These are phyloP conservation scores for Ancistrus triradiatus DNA, from an alignment of 2,113 vertebrate species.

Conservation along the genomic window DNA sequence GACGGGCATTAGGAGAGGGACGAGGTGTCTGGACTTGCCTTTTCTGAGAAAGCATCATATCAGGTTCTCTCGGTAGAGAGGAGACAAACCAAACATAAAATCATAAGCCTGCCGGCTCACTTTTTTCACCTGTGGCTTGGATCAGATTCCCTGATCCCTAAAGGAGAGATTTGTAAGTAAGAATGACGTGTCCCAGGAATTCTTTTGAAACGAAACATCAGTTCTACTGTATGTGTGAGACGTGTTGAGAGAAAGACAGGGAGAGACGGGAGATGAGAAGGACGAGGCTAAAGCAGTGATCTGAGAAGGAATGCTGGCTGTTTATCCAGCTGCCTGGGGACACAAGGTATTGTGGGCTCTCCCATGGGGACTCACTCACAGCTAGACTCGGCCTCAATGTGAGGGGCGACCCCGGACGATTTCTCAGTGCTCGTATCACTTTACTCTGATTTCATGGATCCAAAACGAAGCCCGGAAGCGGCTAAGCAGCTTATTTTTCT, in stretches of 20 bases:
- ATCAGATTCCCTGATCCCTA: background rate
- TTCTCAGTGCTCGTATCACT: too few species aligned
- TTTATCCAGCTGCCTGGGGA: constrained; percentile 20
- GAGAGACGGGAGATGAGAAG: background rate
- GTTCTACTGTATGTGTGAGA: constrained; percentile 1
- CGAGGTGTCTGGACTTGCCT: constrained; percentile 58
- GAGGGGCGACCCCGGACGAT: constrained; percentile 5
- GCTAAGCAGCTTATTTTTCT: too few species aligned
- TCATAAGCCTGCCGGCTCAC: too few species aligned
- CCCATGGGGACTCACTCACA: constrained; percentile 1
- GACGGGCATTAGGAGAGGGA: too few species aligned
- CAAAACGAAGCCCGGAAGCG: too few species aligned
- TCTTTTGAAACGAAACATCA: constrained; percentile 31
- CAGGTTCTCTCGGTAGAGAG: background rate
- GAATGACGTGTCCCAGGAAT: constrained; percentile 20
- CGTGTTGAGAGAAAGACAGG: background rate
- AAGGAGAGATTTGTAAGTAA: constrained; percentile 8
- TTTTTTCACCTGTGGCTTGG: too few species aligned
- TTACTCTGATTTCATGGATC: too few species aligned
- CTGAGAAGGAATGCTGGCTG: constrained; percentile 11
- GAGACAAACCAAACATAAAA: too few species aligned
- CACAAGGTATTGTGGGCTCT: background rate
- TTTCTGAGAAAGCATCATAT: background rate
- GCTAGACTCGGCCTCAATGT: background rate
- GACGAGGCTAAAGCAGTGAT: background rate